A percentile compares a stretch with the other conserved stretches of the same genome.
Conservation (phyloP, 2,113 vertebrate species). For the Scophthalmus maximus region DNA sequence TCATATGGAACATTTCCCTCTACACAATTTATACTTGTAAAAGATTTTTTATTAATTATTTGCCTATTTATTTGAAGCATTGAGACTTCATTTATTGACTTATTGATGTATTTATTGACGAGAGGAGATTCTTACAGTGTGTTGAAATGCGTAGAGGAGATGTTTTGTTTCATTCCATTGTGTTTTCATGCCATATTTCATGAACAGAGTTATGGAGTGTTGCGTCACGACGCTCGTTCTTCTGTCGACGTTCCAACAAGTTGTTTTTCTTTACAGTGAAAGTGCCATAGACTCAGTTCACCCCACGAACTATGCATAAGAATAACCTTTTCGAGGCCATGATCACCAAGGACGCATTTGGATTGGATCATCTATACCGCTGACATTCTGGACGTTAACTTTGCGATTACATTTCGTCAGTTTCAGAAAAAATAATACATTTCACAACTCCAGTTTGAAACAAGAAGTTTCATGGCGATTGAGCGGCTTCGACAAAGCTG, state of each 20-base stretch:
- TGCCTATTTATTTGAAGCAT: not conserved
- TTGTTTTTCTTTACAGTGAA: conserved; percentile 17
- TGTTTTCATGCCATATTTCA: not conserved
- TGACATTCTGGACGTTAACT: not conserved
- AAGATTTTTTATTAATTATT: not conserved
- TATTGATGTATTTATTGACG: not conserved
- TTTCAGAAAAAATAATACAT: not conserved
- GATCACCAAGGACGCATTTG: conserved; percentile 24
- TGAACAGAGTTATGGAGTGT: conserved; percentile 71
- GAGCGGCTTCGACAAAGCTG: no score
- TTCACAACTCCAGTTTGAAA: no score
- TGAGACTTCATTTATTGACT: not conserved
- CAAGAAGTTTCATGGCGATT: no score
- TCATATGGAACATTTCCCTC: conserved; percentile 13
- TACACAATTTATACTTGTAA: not conserved
- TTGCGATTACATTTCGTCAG: not conserved
- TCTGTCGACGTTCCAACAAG: conserved; percentile 32
- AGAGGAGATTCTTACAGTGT: not conserved
- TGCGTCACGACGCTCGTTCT: conserved; percentile 44
- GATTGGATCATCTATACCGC: no score
- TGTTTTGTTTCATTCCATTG: not conserved
- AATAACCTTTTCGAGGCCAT: not conserved
- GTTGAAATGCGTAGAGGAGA: not conserved
- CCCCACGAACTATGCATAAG: conserved; percentile 47
- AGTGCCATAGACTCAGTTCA: conserved; percentile 41